Evolutionary conservation across 2,113 vertebrate genomes (phyloP).

Genomic region (Gulo gulo): DNA sequence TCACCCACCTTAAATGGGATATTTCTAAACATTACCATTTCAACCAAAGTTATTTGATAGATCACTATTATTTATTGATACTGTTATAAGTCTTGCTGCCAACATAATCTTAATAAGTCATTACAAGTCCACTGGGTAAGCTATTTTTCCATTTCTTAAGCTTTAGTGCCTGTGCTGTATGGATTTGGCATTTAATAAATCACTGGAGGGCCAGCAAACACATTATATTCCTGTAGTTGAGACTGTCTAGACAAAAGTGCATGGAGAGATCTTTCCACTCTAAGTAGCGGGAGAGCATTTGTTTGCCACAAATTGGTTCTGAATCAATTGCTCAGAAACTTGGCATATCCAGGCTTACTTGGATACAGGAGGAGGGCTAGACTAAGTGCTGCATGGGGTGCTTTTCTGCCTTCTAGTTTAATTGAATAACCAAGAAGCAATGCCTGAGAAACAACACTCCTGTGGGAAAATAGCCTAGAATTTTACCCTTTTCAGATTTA

Average conservation of each 20-base stretch:
- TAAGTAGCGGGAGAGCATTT: slow-evolving; percentile 74
- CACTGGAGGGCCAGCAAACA: slow-evolving; percentile 74
- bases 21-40: slow-evolving; percentile 72
- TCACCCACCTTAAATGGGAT: slow-evolving; percentile 53
- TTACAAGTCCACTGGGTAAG: slow-evolving; percentile 78
- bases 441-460: slow-evolving; percentile 30
- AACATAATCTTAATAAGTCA: slow-evolving; percentile 81
- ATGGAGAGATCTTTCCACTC: slow-evolving; percentile 78
- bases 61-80: slow-evolving; percentile 77
- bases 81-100: slow-evolving; percentile 69
- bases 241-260: slow-evolving; percentile 76
- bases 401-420: slow-evolving; percentile 68
- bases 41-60: slow-evolving; percentile 70
- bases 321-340: slow-evolving; percentile 79
- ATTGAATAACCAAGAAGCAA: slow-evolving; percentile 55
- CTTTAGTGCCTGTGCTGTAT: slow-evolving; percentile 75
- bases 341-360: slow-evolving; percentile 58
- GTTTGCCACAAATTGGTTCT: slow-evolving; percentile 78
- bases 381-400: slow-evolving; percentile 44
- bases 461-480: slow-evolving; percentile 38
- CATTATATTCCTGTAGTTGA: slow-evolving; percentile 74
- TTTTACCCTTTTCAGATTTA: slow-evolving; percentile 33
- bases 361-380: slow-evolving; percentile 35
- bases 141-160: slow-evolving; percentile 80
- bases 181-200: slow-evolving; percentile 83